A percentile compares a stretch with the other conserved stretches of the same genome.
These are phyloP conservation scores for Marronus borbonicus DNA, from an alignment of 2,888 invertebrate species.

Conservation along the genomic window DNA sequence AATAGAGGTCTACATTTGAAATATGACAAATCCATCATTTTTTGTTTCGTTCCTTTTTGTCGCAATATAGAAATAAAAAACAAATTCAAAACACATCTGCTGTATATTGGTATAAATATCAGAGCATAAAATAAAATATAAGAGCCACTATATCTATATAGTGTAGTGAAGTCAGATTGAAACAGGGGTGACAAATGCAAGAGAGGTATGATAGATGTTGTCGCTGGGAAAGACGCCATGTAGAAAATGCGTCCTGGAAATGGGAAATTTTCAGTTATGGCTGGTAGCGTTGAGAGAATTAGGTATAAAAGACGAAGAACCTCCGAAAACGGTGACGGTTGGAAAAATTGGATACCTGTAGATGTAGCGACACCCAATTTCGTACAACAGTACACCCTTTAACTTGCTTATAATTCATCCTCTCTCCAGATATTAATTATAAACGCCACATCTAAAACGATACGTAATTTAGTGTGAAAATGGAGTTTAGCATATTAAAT, in stretches of 20 bases:
- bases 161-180: constrained; percentile 55
- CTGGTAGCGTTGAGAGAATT: constrained; percentile 52
- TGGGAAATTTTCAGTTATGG: constrained; percentile 57
- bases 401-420: background rate
- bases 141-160: background rate
- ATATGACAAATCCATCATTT: too few relatives aligned
- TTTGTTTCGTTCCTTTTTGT: background rate
- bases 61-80: background rate
- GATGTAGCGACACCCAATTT: constrained; percentile 49
- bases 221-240: constrained; percentile 54
- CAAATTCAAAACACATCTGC: constrained; percentile 5
- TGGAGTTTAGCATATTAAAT: background rate
- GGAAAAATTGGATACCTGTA: constrained; percentile 57
- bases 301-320: constrained; percentile 52
- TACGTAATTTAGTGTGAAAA: constrained; percentile 4
- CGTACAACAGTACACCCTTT: constrained; percentile 4
- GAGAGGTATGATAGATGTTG: constrained; percentile 56
- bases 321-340: constrained; percentile 48
- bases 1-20: constrained; percentile 4
- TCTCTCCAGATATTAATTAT: background rate
- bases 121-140: constrained; percentile 21
- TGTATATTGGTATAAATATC: constrained; percentile 14
- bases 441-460: background rate
- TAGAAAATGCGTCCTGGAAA: constrained; percentile 56
- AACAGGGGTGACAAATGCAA: constrained; percentile 58